phyloP scores from a whole-genome alignment of 2,888 invertebrate genomes.

The Alloplasta piceator region DNA sequence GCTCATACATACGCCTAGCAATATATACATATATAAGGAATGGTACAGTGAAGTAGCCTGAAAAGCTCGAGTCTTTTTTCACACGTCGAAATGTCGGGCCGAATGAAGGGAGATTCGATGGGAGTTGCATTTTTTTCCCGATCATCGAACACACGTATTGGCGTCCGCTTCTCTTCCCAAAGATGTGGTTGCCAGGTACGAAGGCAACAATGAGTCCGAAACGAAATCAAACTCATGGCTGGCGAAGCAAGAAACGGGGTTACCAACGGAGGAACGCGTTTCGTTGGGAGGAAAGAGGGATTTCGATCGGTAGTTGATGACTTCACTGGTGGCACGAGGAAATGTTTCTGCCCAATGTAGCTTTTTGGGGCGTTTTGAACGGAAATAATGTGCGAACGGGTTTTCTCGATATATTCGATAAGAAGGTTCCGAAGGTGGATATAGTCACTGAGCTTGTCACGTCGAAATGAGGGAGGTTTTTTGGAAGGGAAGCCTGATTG shows the following conservation, averaged over 20 bases:
- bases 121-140: constrained; percentile 46
- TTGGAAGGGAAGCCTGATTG: no score
- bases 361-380: constrained; percentile 10
- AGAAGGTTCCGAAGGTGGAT: no score
- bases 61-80: constrained; percentile 45
- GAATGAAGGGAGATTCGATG: constrained; percentile 22
- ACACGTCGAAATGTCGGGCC: constrained; percentile 33
- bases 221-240: constrained; percentile 27
- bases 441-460: no score
- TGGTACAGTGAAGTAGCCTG: constrained; percentile 16
- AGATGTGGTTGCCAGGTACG: not conserved
- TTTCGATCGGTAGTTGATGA: not conserved
- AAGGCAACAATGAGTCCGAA: not conserved
- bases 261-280: not conserved
- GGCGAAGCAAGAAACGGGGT: not conserved
- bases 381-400: constrained; percentile 29
- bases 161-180: not conserved
- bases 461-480: no score
- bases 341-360: constrained; percentile 43
- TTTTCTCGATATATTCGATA: no score
- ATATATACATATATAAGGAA: constrained; percentile 30
- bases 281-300: not conserved
- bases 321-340: constrained; percentile 17
- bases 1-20: not conserved
- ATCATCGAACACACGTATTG: constrained; percentile 30